phyloP scores from a whole-genome alignment of 2,888 invertebrate species.

The Steromphala cineraria region DNA sequence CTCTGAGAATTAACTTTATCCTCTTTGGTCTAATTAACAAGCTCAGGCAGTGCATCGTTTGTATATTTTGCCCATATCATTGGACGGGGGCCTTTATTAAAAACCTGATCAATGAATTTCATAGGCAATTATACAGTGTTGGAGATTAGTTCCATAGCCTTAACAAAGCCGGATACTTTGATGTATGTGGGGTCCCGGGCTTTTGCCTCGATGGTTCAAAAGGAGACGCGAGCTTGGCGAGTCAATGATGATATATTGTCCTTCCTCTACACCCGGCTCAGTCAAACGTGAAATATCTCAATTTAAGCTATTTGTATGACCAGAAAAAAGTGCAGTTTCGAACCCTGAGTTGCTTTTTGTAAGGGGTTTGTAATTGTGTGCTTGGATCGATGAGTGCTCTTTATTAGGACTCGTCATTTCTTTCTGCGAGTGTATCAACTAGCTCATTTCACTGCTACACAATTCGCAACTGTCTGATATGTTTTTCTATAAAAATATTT shows the following conservation, averaged over 20 bases:
- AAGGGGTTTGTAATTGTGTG: slow-evolving; percentile 7
- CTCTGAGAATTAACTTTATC: background rate
- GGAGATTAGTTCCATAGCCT: background rate
- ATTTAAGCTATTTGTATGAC: slow-evolving; percentile 14
- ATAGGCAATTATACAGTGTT: slow-evolving; percentile 13
- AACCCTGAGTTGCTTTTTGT: background rate
- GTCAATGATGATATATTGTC: slow-evolving; percentile 15
- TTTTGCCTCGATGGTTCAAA: background rate
- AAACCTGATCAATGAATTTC: slow-evolving; percentile 17
- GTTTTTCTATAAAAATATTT: background rate
- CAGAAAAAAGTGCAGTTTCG: background rate
- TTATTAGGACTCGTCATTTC: background rate
- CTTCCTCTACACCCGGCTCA: background rate
- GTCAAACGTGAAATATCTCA: slow-evolving; percentile 13
- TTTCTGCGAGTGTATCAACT: background rate
- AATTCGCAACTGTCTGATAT: too few species aligned
- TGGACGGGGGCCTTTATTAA: slow-evolving; percentile 5
- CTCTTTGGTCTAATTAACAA: background rate
- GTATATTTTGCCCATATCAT: slow-evolving; percentile 15
- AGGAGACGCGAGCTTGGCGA: background rate
- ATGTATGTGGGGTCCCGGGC: background rate
- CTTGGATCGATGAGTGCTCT: background rate
- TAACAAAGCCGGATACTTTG: background rate
- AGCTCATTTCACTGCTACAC: too few species aligned
- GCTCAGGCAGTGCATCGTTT: background rate